phyloP scores from a whole-genome alignment of 2,113 vertebrate species.

The Corythornis vintsioides region DNA sequence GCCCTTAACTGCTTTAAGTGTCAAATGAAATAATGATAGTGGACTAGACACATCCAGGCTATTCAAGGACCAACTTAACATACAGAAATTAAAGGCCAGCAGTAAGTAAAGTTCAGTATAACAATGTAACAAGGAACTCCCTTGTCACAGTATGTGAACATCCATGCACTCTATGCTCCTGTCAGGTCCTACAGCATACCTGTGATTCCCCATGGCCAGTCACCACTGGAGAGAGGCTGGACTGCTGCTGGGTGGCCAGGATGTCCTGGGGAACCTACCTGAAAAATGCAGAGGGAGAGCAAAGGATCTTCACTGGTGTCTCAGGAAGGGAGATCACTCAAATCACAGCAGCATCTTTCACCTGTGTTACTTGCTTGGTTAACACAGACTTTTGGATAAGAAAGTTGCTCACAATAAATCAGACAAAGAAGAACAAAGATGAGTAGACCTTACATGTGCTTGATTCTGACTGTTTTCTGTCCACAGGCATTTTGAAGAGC shows the following conservation, averaged over 20 bases:
- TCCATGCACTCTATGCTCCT: not conserved
- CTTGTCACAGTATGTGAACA: not conserved
- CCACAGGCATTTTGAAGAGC: conserved; percentile 72
- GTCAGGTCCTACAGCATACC: not conserved
- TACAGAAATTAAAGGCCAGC: not conserved
- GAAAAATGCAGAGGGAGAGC: not conserved
- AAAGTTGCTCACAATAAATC: not conserved
- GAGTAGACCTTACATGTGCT: not conserved
- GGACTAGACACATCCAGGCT: not conserved
- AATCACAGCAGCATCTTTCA: not conserved
- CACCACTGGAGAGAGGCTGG: not conserved
- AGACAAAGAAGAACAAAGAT: not conserved
- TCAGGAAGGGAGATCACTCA: not conserved
- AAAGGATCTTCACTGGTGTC: not conserved
- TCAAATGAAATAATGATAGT: not conserved
- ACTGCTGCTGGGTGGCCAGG: not conserved
- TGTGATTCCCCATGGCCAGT: not conserved
- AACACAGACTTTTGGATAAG: not conserved
- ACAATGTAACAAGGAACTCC: not conserved
- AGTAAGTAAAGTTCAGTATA: not conserved
- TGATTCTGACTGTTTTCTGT: not conserved
- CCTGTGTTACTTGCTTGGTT: not conserved
- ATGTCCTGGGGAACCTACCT: not conserved
- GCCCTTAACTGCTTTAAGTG: not conserved
- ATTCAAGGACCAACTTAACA: not conserved